Evolutionary conservation across 1,140 invertebrate genomes (phyloP), one percentile per base, ranked within the genome.

Genomic region (Calephelis virginiensis): DNA sequence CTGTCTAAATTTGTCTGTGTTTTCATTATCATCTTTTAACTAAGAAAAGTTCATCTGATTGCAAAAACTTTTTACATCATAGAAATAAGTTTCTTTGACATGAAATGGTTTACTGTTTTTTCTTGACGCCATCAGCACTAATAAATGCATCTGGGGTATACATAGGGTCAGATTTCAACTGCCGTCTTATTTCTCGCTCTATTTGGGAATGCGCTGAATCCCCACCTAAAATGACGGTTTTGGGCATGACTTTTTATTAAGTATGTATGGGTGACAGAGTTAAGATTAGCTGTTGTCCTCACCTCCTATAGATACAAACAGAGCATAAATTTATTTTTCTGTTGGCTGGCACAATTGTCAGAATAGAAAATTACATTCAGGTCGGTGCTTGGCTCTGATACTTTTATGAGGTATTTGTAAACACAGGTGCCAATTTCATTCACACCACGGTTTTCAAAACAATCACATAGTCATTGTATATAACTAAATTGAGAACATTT

Each of bases 271-370:
- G 71, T 70, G n/a, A 71, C 71, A 9, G 67, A 67, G 38, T 59
- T 71, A 7, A 64, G 10, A 47, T 50, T 50, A 14, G 38, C 38
- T 12, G 46, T 13, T 8, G 38, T 61, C 45, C 45, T 38, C 0
- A 61, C 60, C 5, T 40, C 61, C 9, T 56, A 50, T 72, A 64
- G 17, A 47, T 75, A 75, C 66, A 77, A 66, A 9, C 67, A 48
- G 0, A 71, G 38, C 53, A 73, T 71, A 50, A 68, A 71, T 47
- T 71, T 69, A 67, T 74, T 74, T 67, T 74, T 77, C 53, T 74
- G 68, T 47, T 77, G 70, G 11, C 70, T 70, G 12, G 66, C 50
- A 56, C 70, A 72, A 60, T 77, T 77, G 48, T 77, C 72, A 7
- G 75, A 77, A 66, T 72, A 74, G 69, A 77, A 72, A 6, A 72